These are phyloP conservation scores for Crotalus tigris DNA, from an alignment of 2,113 vertebrate species.

Conservation along the genomic window DNA sequence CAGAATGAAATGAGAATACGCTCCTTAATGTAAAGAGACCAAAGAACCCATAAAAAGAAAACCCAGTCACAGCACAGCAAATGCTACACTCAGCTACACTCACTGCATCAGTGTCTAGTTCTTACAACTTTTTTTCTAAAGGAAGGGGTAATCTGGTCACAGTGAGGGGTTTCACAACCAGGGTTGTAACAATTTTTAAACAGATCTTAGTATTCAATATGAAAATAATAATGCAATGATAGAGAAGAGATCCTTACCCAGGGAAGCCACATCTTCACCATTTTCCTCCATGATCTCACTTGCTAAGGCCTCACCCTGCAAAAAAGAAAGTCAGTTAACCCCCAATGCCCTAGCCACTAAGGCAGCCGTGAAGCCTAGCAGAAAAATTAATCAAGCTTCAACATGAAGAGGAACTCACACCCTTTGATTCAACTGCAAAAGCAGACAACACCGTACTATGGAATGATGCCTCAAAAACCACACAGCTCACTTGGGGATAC, in stretches of 20 bases:
- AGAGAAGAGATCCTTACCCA: slow-evolving; percentile 23
- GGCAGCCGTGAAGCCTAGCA: background rate
- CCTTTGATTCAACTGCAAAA: background rate
- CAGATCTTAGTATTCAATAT: background rate
- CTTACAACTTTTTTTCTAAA: background rate
- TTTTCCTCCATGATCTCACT: slow-evolving; percentile 29
- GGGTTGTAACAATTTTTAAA: background rate
- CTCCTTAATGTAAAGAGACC: background rate
- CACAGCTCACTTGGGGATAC: background rate
- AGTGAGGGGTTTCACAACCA: background rate
- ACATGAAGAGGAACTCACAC: background rate
- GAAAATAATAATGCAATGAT: background rate
- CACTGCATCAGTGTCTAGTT: background rate
- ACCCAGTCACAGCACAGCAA: background rate
- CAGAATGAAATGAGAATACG: background rate
- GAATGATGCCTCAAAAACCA: background rate
- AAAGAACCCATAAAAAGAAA: background rate
- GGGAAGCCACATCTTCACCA: slow-evolving; percentile 13
- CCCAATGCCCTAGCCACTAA: background rate
- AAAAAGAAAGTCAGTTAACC: background rate
- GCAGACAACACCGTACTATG: background rate
- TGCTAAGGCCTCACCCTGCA: background rate
- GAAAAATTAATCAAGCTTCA: background rate
- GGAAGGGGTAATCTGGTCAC: background rate
- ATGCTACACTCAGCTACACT: background rate